phyloP scores from a whole-genome alignment of 1,140 invertebrate species.

The Apis florea region DNA sequence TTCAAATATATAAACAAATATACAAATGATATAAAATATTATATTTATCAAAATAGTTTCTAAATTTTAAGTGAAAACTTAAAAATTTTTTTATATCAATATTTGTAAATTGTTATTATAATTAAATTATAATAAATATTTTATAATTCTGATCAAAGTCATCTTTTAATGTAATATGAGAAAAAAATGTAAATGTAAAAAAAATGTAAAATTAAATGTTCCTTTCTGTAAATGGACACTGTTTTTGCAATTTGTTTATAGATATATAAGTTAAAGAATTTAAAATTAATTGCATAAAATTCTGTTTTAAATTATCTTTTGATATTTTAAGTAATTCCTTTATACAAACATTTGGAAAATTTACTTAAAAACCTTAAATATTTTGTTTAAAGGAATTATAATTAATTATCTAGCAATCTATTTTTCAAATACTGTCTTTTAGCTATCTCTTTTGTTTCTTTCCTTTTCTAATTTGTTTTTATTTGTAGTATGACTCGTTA shows the following conservation, averaged over 20 bases:
- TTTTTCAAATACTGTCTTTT: conserved; percentile 15
- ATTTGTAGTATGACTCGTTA: conserved; percentile 43
- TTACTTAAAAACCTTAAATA: neutral
- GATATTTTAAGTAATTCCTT: conserved; percentile 12
- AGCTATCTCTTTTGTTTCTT: conserved; percentile 26
- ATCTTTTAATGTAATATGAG: conserved; percentile 17
- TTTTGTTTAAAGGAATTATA: conserved; percentile 25
- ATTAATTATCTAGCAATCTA: conserved; percentile 9
- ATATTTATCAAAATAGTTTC: conserved; percentile 15
- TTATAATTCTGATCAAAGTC: conserved; percentile 10
- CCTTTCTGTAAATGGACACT: conserved; percentile 34
- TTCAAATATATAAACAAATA: neutral
- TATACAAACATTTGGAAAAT: neutral
- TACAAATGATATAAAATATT: neutral
- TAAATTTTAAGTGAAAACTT: conserved; percentile 1
- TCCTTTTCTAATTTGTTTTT: conserved; percentile 40
- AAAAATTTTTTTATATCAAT: neutral
- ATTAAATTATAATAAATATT: conserved; percentile 9
- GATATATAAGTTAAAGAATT: conserved; percentile 12
- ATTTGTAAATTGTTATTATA: neutral
- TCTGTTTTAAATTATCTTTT: conserved; percentile 12
- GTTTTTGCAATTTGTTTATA: conserved; percentile 23
- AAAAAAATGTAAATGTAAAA: conserved; percentile 13
- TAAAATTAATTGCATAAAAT: conserved; percentile 11
- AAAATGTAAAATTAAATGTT: neutral